Conservation (phyloP, 1,140 invertebrate genomes). For the Andrena cerasifolii region DNA sequence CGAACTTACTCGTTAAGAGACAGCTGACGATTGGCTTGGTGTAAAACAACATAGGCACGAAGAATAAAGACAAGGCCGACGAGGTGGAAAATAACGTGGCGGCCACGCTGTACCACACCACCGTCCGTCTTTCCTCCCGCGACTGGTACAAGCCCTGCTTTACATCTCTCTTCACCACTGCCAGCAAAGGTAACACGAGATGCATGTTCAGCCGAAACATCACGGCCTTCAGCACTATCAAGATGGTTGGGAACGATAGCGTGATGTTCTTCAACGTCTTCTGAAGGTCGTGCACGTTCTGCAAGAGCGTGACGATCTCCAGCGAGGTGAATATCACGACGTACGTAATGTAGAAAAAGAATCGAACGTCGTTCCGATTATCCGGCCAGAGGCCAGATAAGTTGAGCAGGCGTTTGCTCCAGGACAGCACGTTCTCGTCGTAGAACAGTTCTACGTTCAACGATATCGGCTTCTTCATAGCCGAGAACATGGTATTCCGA, state of each 20-base stretch:
- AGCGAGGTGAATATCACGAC: constrained; percentile 43
- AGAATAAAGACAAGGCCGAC: constrained; percentile 49
- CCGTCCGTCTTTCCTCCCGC: constrained; percentile 23
- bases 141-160: constrained; percentile 36
- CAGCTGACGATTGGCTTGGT: constrained; percentile 45
- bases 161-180: constrained; percentile 38
- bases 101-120: constrained; percentile 51
- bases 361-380: constrained; percentile 41
- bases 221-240: constrained; percentile 55
- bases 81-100: constrained; percentile 51
- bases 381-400: constrained; percentile 51
- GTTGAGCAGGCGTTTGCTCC: constrained; percentile 45
- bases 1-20: constrained; percentile 42
- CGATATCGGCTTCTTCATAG: constrained; percentile 15
- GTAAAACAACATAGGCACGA: constrained; percentile 55
- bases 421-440: constrained; percentile 38
- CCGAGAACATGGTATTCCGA: not conserved
- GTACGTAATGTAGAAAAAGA: constrained; percentile 52
- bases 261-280: constrained; percentile 50
- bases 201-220: constrained; percentile 59
- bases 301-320: constrained; percentile 39
- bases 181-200: constrained; percentile 43
- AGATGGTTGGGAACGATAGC: constrained; percentile 44
- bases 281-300: constrained; percentile 51
- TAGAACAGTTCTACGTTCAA: constrained; percentile 40